Evolutionary conservation across 2,113 vertebrate species (phyloP).

Genomic region (Passer montanus): DNA sequence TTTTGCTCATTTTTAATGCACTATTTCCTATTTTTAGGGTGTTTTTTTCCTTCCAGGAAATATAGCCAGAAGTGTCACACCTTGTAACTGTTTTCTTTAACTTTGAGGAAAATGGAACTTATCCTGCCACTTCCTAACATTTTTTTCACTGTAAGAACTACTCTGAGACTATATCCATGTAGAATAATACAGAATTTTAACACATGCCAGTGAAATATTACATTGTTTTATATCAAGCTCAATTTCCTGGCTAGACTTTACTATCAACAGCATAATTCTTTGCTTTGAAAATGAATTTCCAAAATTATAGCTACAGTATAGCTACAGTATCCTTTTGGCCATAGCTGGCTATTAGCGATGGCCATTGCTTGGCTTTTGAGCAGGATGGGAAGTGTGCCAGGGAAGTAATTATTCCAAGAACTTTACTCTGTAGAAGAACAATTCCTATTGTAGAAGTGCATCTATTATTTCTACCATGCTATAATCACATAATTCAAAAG

Average conservation of each 20-base stretch:
- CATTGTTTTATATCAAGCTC: background rate
- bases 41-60: background rate
- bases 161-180: background rate
- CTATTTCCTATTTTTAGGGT: background rate
- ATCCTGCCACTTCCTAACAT: background rate
- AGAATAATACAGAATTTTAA: background rate
- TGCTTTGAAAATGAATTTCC: background rate
- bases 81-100: background rate
- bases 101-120: background rate
- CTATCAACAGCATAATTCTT: background rate
- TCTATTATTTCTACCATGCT: background rate
- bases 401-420: background rate
- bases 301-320: background rate
- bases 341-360: background rate
- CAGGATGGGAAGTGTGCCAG: background rate
- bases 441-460: background rate
- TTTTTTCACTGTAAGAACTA: background rate
- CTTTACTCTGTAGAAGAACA: background rate
- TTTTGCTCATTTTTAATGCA: background rate
- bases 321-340: background rate
- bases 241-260: background rate
- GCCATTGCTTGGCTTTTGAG: background rate
- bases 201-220: background rate
- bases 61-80: background rate
- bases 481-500: background rate